Percentiles rank a stretch among this genome's conserved stretches.
Conservation (phyloP, 92 coral and sea anemone species). For the Micromussa lordhowensis region DNA sequence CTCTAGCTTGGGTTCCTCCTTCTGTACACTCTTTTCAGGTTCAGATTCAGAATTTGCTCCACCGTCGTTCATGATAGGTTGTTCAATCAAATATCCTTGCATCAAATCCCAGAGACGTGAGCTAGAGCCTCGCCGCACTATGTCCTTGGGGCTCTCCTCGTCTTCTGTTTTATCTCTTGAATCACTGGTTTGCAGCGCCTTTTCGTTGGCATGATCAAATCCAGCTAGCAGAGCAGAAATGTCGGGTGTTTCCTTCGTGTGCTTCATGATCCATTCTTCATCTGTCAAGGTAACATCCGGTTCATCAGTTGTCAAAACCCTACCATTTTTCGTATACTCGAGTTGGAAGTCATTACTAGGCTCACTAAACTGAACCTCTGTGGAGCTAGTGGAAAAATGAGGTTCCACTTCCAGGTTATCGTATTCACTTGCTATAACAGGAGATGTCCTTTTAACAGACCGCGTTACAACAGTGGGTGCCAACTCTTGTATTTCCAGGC, state of each 20-base stretch:
- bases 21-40: slow-evolving; percentile 1
- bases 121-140: slow-evolving; percentile 34
- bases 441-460: slow-evolving; percentile 4
- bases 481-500: slow-evolving; percentile 7
- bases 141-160: slow-evolving; percentile 28
- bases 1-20: neutral
- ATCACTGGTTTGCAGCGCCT: neutral
- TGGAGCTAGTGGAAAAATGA: neutral
- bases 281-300: slow-evolving; percentile 1
- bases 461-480: slow-evolving; percentile 34
- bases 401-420: neutral
- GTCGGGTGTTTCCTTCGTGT: slow-evolving; percentile 31
- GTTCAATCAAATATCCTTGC: slow-evolving; percentile 61
- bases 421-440: neutral
- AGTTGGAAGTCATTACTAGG: slow-evolving; percentile 17
- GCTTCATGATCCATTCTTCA: slow-evolving; percentile 30
- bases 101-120: slow-evolving; percentile 54
- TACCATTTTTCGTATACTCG: slow-evolving; percentile 6
- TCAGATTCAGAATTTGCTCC: neutral
- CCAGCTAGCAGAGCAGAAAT: slow-evolving; percentile 5
- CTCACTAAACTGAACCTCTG: slow-evolving; percentile 14
- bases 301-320: neutral
- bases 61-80: slow-evolving; percentile 35
- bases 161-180: neutral
- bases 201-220: slow-evolving; percentile 9